Evolutionary conservation across 2,113 vertebrate genomes (phyloP), one percentile per base, ranked within the genome.

Genomic region (Phalacrocorax carbo): DNA sequence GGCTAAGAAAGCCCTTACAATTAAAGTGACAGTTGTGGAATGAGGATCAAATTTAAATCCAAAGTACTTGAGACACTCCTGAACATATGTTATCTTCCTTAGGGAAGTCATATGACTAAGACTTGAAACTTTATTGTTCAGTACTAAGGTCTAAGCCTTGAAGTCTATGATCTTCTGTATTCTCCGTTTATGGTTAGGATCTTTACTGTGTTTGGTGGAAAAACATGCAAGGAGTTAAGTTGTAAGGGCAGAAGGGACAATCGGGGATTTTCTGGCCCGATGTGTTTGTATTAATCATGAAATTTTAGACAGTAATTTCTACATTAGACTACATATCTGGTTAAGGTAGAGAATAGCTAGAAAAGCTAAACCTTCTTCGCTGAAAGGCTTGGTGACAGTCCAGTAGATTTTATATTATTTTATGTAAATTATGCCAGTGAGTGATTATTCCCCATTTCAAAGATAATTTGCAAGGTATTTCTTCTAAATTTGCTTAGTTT

Each of bases 21-120:
- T 90, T 88, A 46, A 90, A 88, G 65, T 90, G 95, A 91, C 89
- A 86, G 49, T 68, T 88, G 75, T 93, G 81, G 95, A 96, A 94
- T 90, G 92, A 96, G 92, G 87, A 87, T 96, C 88, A 93, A 88
- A 96, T 96, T 93, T 89, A 96, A 95, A 82, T 85, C 62, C 81
- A 70, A 27, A 82, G 46, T 81, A 49, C 68, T 36, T 87, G 55
- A 86, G 90, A 86, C 58, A 58, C 49, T 94, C 61, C 58, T 90
- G 70, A 88, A 52, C 14, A 7, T 81, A 29, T 65, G 95, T 95
- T 89, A 40, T 72, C 61, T 94, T 92, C 73, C 52, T 65, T 54
- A 26, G 29, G 86, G 73, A 88, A 82, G 60, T 71, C 9, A 6
- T 49, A 65, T 62, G 60, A 62, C 75, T 77, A 32, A 66, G 44